Base-by-base conservation (phyloP, 2,113 vertebrate species). In the Odobenus rosmarus region DNA sequence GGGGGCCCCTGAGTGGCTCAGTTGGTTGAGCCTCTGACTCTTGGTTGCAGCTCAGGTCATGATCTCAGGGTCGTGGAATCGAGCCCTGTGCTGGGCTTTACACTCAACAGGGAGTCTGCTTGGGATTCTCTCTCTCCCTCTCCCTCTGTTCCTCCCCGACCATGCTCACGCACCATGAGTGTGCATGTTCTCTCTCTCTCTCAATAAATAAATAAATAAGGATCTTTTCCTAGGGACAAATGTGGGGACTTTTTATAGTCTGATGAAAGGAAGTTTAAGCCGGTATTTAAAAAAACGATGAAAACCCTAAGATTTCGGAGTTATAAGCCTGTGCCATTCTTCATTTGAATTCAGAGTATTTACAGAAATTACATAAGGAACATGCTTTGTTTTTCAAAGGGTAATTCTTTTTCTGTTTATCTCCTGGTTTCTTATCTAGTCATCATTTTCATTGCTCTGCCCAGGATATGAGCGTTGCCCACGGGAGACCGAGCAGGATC, bases 181-280 rank as follows among this genome's bases (percentile, higher is more conserved):
- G 26, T 24, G 2, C 59, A 11, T 24, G 9, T 4, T 46, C 46
- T 46, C 46, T 46, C 46, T 23, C 24, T 15, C 64, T 67, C 33
- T 18, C 33, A 69, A 4, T 19, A 69, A 69, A 69, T 69, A 9
- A 69, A 19, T 69, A 69, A n/a, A 9, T 69, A 69, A 69, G 33
- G 15, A 9, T 42, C 71, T 92, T 85, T 83, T 77, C 3, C 26
- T 71, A 69, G 24, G 67, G 46, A 64, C 33, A 74, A 28, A 53
- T 62, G 26, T 84, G 46, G 5, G 80, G 39, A 67, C 9, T n/a
- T 91, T 88, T 88, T 69, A 51, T 21, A 89, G 46, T 96, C 88
- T 74, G 24, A n/a, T 59, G 89, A 85, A 95, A 96, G 62, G 11
- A 80, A 71, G 77, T 88, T 81, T 31, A 88, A 95, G 69, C 3